These are phyloP conservation scores for Vanessa atalanta DNA, from an alignment of 1,140 invertebrate genomes.

Conservation along the genomic window DNA sequence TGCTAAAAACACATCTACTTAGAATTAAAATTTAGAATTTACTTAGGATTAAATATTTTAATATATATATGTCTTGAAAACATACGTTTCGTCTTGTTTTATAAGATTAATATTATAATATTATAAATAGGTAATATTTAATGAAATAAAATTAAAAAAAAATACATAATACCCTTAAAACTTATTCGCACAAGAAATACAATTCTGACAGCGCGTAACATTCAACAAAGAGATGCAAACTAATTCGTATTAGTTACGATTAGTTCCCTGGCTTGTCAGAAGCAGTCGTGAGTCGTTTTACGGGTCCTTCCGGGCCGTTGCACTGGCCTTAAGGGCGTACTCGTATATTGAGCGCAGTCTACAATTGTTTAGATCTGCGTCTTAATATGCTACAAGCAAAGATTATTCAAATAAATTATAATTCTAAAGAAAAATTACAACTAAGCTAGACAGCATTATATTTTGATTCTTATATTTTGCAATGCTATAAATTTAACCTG, in stretches of 20 bases:
- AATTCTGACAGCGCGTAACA: conserved; percentile 13
- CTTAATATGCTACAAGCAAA: background rate
- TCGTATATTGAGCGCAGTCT: conserved; percentile 30
- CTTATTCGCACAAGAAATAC: conserved; percentile 11
- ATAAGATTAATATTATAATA: too few species aligned
- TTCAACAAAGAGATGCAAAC: conserved; percentile 44
- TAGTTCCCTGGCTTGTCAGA: conserved; percentile 66
- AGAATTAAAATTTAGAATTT: too few species aligned
- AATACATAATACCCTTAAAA: background rate
- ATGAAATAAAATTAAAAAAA: background rate
- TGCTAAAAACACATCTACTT: too few species aligned
- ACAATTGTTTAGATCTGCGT: conserved; percentile 4
- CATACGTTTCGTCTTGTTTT: too few species aligned
- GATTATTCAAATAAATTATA: background rate
- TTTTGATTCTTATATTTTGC: too few species aligned
- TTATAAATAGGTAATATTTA: background rate
- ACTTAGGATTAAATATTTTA: too few species aligned
- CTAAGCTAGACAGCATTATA: background rate
- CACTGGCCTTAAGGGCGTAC: conserved; percentile 43
- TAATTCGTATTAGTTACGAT: conserved; percentile 47
- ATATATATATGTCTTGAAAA: too few species aligned
- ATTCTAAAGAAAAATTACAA: background rate
- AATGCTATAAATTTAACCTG: too few species aligned
- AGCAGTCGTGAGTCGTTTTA: conserved; percentile 53
- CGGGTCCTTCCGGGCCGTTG: conserved; percentile 57